These are phyloP conservation scores for Noctilio leporinus DNA, from an alignment of 2,113 vertebrate genomes.

Conservation along the genomic window DNA sequence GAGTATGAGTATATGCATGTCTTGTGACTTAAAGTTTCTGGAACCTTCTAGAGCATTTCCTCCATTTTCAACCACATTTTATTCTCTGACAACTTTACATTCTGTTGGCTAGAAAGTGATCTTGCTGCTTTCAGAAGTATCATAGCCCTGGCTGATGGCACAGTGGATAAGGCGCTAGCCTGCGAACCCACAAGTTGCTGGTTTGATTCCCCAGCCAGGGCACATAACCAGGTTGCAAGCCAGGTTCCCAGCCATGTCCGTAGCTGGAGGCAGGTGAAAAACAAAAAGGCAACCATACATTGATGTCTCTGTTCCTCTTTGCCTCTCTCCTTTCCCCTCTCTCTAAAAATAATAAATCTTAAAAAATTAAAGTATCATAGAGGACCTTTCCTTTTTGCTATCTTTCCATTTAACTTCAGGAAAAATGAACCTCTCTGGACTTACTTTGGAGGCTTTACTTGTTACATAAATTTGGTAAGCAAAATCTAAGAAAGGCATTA, in stretches of 20 bases:
- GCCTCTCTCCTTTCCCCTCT: no score
- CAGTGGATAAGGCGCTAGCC: no score
- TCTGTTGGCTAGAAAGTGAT: background rate
- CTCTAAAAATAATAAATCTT: no score
- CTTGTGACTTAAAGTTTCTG: background rate
- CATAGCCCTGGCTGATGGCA: no score
- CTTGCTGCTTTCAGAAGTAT: background rate
- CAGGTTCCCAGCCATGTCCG: no score
- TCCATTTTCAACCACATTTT: background rate
- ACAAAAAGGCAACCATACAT: no score
- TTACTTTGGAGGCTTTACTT: constrained; percentile 1
- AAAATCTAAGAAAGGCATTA: background rate
- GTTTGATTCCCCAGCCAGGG: no score
- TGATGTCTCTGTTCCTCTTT: no score
- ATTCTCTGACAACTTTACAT: background rate
- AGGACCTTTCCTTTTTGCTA: background rate
- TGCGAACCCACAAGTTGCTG: no score
- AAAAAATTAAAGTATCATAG: background rate
- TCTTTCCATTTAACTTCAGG: background rate
- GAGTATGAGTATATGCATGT: background rate
- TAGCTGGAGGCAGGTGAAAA: no score
- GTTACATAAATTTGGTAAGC: background rate
- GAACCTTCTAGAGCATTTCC: background rate
- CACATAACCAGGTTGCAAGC: no score
- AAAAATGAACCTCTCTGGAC: background rate